Evolutionary conservation across 2,797 vertebrate species (phyloP).

Genomic region (Bothrops alternatus): DNA sequence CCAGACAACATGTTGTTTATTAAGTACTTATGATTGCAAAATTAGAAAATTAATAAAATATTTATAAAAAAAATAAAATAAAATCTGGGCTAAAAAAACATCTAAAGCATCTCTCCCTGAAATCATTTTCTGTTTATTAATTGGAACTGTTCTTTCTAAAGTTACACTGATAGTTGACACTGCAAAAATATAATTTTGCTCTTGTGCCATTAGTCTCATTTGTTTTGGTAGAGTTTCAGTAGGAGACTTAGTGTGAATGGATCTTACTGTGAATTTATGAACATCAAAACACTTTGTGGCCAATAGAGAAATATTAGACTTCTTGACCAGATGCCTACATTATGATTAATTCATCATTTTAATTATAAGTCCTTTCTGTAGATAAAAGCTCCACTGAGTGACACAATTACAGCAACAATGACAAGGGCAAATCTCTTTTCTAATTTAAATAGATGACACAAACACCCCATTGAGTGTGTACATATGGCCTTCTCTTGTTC

Average conservation of each 20-base stretch:
- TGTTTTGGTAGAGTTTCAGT: not conserved
- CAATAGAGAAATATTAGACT: slow-evolving; percentile 15
- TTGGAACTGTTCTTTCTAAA: not conserved
- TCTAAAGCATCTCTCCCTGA: not conserved
- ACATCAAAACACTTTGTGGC: not conserved
- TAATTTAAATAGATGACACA: not conserved
- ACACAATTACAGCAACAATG: slow-evolving; percentile 9
- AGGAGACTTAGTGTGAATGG: not conserved
- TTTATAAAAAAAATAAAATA: not conserved
- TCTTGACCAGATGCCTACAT: not conserved
- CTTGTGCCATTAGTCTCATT: not conserved
- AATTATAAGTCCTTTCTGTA: not conserved
- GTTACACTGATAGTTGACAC: not conserved
- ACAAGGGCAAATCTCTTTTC: slow-evolving; percentile 28
- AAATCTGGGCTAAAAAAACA: not conserved
- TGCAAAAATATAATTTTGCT: not conserved
- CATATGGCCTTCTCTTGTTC: not conserved
- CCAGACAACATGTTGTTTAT: no score
- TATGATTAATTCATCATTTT: slow-evolving; percentile 40
- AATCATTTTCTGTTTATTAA: not conserved
- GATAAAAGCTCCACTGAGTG: slow-evolving; percentile 21
- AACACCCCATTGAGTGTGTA: not conserved
- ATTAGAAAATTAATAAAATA: no score
- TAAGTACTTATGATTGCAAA: no score
- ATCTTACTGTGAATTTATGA: not conserved